These are phyloP conservation scores for Hyles lineata DNA, from an alignment of 2,888 invertebrate species.

Conservation along the genomic window DNA sequence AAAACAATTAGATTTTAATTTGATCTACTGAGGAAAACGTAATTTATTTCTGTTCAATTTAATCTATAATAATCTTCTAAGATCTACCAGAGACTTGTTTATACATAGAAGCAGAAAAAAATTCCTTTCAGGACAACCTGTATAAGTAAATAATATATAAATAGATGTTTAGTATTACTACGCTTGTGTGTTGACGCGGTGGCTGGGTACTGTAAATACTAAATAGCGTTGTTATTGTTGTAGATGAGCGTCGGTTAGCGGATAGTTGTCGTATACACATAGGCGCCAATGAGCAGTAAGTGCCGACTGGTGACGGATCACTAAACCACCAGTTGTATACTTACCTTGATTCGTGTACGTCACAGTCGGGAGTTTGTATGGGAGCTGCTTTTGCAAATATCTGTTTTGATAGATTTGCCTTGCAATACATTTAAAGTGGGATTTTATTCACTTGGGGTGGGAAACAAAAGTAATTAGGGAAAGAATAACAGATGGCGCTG, in stretches of 20 bases:
- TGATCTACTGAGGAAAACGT: too few species aligned
- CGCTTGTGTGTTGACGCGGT: slow-evolving; percentile 35
- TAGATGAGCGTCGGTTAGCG: slow-evolving; percentile 56
- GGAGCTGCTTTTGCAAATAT: slow-evolving; percentile 21
- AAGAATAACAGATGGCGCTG: slow-evolving; percentile 10
- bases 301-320: slow-evolving; percentile 36
- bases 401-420: neutral
- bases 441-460: neutral
- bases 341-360: neutral
- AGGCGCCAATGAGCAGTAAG: slow-evolving; percentile 59
- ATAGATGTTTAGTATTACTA: slow-evolving; percentile 16
- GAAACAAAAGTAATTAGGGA: neutral
- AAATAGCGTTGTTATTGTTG: slow-evolving; percentile 52
- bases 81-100: too few species aligned
- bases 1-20: too few species aligned
- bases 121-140: too few species aligned
- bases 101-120: too few species aligned
- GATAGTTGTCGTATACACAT: slow-evolving; percentile 62
- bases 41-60: too few species aligned
- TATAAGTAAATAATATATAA: neutral
- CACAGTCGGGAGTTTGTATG: neutral
- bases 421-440: neutral
- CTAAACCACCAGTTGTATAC: neutral
- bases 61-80: too few species aligned
- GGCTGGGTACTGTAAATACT: slow-evolving; percentile 38